A percentile compares a stretch with the other conserved stretches of the same genome.
These are phyloP conservation scores for Shinisaurus crocodilurus DNA, from an alignment of 2,113 vertebrate species.

Conservation along the genomic window DNA sequence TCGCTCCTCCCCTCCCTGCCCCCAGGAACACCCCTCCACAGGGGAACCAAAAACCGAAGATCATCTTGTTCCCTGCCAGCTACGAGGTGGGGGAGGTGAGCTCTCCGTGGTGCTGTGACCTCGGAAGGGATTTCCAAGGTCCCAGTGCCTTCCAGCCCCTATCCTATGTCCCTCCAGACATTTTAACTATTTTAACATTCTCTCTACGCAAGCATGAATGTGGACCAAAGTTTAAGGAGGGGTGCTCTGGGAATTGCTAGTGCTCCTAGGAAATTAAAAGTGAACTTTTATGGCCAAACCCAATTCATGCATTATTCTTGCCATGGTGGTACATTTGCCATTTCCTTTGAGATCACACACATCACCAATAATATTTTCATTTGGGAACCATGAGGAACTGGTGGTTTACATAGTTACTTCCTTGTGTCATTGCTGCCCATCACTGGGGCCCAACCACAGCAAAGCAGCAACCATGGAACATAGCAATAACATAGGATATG, in stretches of 20 bases:
- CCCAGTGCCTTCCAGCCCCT: too few species aligned
- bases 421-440: not conserved
- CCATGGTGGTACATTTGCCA: not conserved
- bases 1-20: too few species aligned
- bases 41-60: too few species aligned
- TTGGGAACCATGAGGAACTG: not conserved
- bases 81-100: too few species aligned
- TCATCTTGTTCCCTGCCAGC: too few species aligned
- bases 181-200: too few species aligned
- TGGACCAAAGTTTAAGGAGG: not conserved
- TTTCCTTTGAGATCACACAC: not conserved
- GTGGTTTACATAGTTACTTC: not conserved
- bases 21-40: too few species aligned
- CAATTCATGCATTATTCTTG: not conserved
- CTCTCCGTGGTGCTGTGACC: too few species aligned
- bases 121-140: too few species aligned
- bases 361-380: not conserved
- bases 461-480: not conserved
- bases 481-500: not conserved
- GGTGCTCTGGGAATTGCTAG: not conserved
- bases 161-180: too few species aligned
- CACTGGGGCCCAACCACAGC: not conserved
- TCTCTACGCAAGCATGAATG: slow-evolving; percentile 10
- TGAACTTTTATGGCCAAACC: too few species aligned
- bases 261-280: not conserved